Percentiles rank a stretch among this genome's conserved stretches.
Conservation (phyloP, 1,140 invertebrate genomes). For the Lithobius niger region DNA sequence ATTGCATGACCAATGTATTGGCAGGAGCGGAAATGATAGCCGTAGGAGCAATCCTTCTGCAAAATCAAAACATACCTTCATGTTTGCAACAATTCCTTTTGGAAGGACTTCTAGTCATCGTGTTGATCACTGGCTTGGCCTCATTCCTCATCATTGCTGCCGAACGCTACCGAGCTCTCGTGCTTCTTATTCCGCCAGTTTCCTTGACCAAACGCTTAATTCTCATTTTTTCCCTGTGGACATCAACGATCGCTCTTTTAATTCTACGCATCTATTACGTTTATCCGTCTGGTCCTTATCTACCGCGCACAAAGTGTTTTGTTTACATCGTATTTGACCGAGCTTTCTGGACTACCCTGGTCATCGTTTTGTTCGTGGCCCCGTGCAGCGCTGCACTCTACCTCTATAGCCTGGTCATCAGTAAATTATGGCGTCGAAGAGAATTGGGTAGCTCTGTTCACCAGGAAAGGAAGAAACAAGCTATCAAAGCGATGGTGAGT, state of each 20-base stretch:
- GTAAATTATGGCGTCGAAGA: neutral
- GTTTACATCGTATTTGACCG: neutral
- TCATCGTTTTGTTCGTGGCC: neutral
- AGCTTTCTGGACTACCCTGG: neutral
- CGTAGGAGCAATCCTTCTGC: neutral
- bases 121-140: neutral
- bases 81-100: neutral
- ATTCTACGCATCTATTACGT: neutral
- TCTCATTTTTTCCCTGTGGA: neutral
- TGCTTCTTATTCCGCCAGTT: neutral
- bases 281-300: neutral
- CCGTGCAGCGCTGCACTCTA: neutral
- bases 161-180: neutral
- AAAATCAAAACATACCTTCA: neutral
- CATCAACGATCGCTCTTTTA: neutral
- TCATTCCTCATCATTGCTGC: neutral
- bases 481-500: slow-evolving; percentile 19
- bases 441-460: neutral
- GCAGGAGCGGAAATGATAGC: neutral
- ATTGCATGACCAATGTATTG: neutral
- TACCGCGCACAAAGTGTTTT: too few relatives aligned
- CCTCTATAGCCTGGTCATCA: neutral
- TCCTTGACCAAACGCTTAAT: neutral
- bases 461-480: neutral
- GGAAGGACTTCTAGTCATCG: neutral